Conservation (phyloP, 2,797 vertebrate species). For the Bovichtus variegatus region DNA sequence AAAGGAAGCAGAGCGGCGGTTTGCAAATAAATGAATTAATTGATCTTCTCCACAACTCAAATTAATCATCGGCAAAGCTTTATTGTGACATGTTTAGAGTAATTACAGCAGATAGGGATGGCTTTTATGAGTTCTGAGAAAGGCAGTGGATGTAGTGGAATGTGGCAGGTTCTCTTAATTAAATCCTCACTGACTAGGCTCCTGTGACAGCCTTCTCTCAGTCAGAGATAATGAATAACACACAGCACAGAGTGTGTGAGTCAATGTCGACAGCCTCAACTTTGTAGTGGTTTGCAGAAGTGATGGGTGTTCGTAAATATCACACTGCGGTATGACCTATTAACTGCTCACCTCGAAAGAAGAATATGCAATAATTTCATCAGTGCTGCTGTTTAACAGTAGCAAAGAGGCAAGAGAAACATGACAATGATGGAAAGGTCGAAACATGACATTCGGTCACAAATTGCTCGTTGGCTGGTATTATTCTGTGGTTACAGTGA, state of each 20-base stretch:
- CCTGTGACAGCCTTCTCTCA: conserved; percentile 81
- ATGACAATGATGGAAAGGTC: not conserved
- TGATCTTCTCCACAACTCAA: conserved; percentile 75
- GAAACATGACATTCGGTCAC: not conserved
- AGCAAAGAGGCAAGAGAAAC: conserved; percentile 11
- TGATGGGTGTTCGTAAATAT: conserved; percentile 47
- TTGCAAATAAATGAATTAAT: conserved; percentile 80
- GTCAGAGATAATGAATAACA: conserved; percentile 82
- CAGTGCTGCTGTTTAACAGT: not conserved
- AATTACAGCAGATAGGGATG: conserved; percentile 78
- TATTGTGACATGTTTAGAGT: conserved; percentile 81
- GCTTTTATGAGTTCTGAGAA: conserved; percentile 80
- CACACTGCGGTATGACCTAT: conserved; percentile 25
- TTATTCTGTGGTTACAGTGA: not conserved
- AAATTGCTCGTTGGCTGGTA: not conserved
- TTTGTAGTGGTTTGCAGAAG: conserved; percentile 56
- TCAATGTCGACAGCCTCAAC: conserved; percentile 65
- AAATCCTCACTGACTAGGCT: conserved; percentile 78
- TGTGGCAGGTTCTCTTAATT: conserved; percentile 83
- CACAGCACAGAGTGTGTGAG: conserved; percentile 68
- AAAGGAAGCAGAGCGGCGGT: conserved; percentile 56
- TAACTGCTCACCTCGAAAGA: conserved; percentile 29
- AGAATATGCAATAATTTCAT: conserved; percentile 35
- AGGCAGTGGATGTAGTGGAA: conserved; percentile 78
- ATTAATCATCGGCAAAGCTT: conserved; percentile 77